Evolutionary conservation across 2,113 vertebrate species (phyloP), one percentile per base, ranked within the genome.

Genomic region (Lichenostomus cassidix): DNA sequence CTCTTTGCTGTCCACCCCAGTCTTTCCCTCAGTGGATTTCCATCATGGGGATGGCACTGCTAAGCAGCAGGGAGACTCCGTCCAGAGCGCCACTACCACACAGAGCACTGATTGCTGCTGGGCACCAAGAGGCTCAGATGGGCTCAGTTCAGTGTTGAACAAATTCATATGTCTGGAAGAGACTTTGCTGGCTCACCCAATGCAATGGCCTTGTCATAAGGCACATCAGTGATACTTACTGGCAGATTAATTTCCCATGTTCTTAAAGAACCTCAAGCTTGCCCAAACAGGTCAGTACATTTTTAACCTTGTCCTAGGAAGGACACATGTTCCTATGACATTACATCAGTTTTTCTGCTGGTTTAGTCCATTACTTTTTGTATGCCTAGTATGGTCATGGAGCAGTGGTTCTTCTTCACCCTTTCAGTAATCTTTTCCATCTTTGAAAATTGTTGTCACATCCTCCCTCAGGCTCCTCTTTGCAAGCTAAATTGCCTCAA

Each of bases 31-130:
- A 23, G 33, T 52, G 42, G 31, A 46, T 68, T 82, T 68, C 15
- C 9, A 7, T 71, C 27, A 42, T 17, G 33, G 20, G 25, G 11
- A 24, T 69, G 53, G 3, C 31, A 64, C 25, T 79, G 8, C n/a
- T 27, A 60, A n/a, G 39, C 28, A 67, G 10, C 31, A 80, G 31
- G 31, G 15, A 90, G 15, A 90, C 5, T 6, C 22, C 41, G 11
- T 8, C 18, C 59, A 77, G 64, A 20, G 21, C 27, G 22, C 18
- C 46, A 37, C 31, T 15, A 29, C 21, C 7, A 9, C 41, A 65
- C 6, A 53, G 42, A 41, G 2, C 49, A 77, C 6, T 42, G 39
- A 20, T 5, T 53, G 15, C 77, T 63, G 33, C 39, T 0, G 0
- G 11, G 20, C 25, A 56, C 27, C 16, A 28, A 7, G 20, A 1